These are phyloP conservation scores for Sebastes kiyomatsui DNA, from an alignment of 2,797 vertebrate genomes.

Conservation along the genomic window DNA sequence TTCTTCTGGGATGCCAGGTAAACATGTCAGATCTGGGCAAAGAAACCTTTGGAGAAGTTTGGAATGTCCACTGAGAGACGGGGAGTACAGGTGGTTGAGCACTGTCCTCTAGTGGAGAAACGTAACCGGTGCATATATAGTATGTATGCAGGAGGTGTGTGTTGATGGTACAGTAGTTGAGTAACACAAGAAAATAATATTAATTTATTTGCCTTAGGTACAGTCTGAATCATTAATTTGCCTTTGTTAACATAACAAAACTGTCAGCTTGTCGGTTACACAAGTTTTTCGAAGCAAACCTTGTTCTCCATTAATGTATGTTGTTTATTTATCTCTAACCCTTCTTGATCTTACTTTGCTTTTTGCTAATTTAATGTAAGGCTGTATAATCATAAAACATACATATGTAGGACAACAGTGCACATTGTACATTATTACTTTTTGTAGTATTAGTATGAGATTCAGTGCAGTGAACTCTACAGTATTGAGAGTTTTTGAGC, in stretches of 20 bases:
- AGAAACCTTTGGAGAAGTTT: constrained; percentile 16
- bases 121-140: neutral
- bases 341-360: neutral
- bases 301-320: neutral
- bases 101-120: constrained; percentile 57
- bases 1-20: constrained; percentile 28
- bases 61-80: neutral
- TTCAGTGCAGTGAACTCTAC: neutral
- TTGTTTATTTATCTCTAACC: neutral
- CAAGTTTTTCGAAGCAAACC: neutral
- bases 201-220: neutral
- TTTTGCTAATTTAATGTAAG: neutral
- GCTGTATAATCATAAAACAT: too few relatives aligned
- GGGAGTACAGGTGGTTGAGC: neutral
- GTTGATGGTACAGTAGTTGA: neutral
- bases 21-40: constrained; percentile 16
- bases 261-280: neutral
- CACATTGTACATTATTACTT: neutral
- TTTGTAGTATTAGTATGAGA: neutral
- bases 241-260: neutral
- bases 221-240: neutral
- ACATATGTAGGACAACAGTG: too few relatives aligned
- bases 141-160: neutral
- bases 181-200: neutral
- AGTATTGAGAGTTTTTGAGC: neutral